phyloP scores from a whole-genome alignment of 2,888 invertebrate species.

The Invenusta paracnida region DNA sequence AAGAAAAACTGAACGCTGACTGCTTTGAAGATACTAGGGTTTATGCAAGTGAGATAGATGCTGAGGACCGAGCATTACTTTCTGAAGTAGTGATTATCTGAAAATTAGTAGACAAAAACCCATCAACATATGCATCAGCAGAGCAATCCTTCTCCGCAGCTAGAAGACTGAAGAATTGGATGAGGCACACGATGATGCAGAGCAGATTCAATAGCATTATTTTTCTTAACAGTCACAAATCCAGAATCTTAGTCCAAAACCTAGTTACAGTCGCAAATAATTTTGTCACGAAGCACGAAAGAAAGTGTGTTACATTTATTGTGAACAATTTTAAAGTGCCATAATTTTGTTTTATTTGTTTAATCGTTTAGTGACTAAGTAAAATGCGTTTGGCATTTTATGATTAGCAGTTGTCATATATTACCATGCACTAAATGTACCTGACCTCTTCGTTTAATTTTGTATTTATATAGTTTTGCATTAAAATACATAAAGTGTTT shows the following conservation, averaged over 20 bases:
- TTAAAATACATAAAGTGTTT: not conserved
- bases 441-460: not conserved
- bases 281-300: not conserved
- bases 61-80: conserved; percentile 15
- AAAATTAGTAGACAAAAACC: not conserved
- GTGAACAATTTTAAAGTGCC: not conserved
- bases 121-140: not conserved
- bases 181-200: not conserved
- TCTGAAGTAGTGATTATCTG: conserved; percentile 12
- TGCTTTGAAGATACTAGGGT: conserved; percentile 1
- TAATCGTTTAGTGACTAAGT: not conserved
- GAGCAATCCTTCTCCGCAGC: not conserved
- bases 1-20: conserved; percentile 13
- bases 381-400: not conserved
- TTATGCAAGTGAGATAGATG: conserved; percentile 1
- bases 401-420: not conserved
- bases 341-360: not conserved
- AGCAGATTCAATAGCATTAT: not conserved
- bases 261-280: no score
- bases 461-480: not conserved
- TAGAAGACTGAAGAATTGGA: conserved; percentile 23
- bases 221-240: not conserved
- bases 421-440: not conserved
- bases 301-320: not conserved
- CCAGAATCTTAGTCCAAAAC: not conserved